Evolutionary conservation across 2,113 vertebrate genomes (phyloP), one percentile per base, ranked within the genome.

Genomic region (Gallinago paraguaiae): DNA sequence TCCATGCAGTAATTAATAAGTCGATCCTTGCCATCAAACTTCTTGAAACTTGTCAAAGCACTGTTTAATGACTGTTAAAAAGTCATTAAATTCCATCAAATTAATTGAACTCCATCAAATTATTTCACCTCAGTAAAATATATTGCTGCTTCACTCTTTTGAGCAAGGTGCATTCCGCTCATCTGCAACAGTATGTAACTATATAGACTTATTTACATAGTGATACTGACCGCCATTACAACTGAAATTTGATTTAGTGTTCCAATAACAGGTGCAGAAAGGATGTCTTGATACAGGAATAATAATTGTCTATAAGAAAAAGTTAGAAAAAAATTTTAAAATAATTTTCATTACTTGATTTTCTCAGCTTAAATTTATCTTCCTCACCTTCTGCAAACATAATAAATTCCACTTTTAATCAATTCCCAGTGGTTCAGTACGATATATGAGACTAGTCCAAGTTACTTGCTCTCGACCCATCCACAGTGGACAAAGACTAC

Each of bases 151-250:
- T 78, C 37, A 78, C 9, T 74, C 20, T 61, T 89, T 74, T 41
- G 39, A 85, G 56, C 50, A 65, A 85, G 14, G 25, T n/a, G 13
- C 37, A 46, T 64, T 82, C 31, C 1, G 6, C 51, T 59, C 22
- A 17, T 19, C 60, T 10, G 11, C 25, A 51, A 71, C 75, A 67
- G 27, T 28, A 50, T 23, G 22, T 20, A 77, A 75, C 16, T 78
- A 68, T 67, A 48, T 27, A 31, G 15, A 93, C 17, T 74, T 83
- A 86, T 90, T 83, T 72, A 89, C 80, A 59, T 37, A 78, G 30
- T 59, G 81, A 95, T 90, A 98, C 99, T 99, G 95, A 99, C 99
- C 95, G 98, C 54, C 98, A 98, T 98, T 61, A 99, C 97, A 51
- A 98, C 96, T 23, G 96, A 98, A 97, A 99, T 98, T 81, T 98